A percentile compares a stretch with the other conserved stretches of the same genome.
Conservation (phyloP, 2,113 vertebrate species). For the Lipophrys pholis region DNA sequence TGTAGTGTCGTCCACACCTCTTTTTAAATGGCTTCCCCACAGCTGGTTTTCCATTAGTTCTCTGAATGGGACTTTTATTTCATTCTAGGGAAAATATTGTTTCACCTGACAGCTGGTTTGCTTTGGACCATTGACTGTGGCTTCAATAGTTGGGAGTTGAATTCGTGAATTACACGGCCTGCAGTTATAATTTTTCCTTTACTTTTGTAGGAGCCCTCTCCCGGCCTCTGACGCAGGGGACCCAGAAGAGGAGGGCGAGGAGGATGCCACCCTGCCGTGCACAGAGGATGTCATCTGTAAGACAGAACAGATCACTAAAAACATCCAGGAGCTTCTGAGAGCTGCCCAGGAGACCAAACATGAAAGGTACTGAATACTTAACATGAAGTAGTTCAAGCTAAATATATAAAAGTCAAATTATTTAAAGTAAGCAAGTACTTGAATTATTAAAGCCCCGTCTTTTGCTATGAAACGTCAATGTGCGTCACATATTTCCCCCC, state of each 20-base stretch:
- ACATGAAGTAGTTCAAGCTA: background rate
- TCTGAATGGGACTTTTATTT: background rate
- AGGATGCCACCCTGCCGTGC: conserved; percentile 88
- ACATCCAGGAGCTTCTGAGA: conserved; percentile 96
- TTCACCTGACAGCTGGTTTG: background rate
- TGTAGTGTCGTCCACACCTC: background rate
- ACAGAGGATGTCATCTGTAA: conserved; percentile 98
- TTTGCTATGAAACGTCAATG: background rate
- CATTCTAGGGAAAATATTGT: background rate
- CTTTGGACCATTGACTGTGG: background rate
- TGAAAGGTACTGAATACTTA: conserved; percentile 86
- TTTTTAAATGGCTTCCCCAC: background rate
- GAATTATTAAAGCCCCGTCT: background rate
- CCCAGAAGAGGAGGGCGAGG: conserved; percentile 67
- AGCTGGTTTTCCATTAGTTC: background rate
- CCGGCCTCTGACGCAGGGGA: conserved; percentile 81
- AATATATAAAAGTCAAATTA: background rate
- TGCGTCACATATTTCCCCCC: background rate
- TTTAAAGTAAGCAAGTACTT: background rate
- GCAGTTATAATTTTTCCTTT: background rate
- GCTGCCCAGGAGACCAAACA: conserved; percentile 97
- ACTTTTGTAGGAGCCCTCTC: conserved; percentile 54
- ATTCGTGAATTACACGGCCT: background rate
- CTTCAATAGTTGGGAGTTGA: background rate
- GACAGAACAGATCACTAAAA: conserved; percentile 98